Conservation (phyloP, 2,888 invertebrate genomes). For the Craniophora ligustri region DNA sequence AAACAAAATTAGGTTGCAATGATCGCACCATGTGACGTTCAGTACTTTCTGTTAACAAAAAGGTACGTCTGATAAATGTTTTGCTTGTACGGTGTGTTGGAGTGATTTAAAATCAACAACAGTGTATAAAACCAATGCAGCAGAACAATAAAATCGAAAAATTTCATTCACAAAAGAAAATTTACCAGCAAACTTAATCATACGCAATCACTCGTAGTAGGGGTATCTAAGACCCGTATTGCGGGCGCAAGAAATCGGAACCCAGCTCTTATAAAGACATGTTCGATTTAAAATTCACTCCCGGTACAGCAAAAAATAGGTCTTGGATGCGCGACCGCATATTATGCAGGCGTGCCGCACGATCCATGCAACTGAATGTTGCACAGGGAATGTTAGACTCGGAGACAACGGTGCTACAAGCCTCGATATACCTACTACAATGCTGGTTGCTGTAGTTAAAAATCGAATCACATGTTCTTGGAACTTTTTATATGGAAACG, state of each 20-base stretch:
- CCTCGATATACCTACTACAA: slow-evolving; percentile 39
- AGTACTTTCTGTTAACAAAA: no score
- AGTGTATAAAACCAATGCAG: neutral
- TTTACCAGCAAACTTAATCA: slow-evolving; percentile 39
- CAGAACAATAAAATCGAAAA: slow-evolving; percentile 14
- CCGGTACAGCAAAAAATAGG: slow-evolving; percentile 84
- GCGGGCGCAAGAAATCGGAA: slow-evolving; percentile 74
- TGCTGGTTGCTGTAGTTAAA: slow-evolving; percentile 20
- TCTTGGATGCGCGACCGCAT: slow-evolving; percentile 73
- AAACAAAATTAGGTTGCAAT: no score
- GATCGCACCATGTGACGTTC: no score
- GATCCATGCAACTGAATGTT: slow-evolving; percentile 67
- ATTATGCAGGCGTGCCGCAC: slow-evolving; percentile 88
- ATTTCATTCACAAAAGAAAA: slow-evolving; percentile 24
- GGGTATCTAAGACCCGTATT: slow-evolving; percentile 41
- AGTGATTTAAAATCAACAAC: no score
- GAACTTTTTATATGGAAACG: slow-evolving; percentile 29
- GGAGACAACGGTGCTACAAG: slow-evolving; percentile 50
- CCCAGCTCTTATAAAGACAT: slow-evolving; percentile 77
- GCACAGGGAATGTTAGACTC: slow-evolving; percentile 56
- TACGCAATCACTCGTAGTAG: slow-evolving; percentile 58
- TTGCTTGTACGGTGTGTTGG: no score
- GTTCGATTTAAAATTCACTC: slow-evolving; percentile 84
- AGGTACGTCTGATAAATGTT: no score
- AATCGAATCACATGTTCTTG: slow-evolving; percentile 27